Evolutionary conservation across 2,888 invertebrate genomes (phyloP).

Genomic region (Andrena flavipes): DNA sequence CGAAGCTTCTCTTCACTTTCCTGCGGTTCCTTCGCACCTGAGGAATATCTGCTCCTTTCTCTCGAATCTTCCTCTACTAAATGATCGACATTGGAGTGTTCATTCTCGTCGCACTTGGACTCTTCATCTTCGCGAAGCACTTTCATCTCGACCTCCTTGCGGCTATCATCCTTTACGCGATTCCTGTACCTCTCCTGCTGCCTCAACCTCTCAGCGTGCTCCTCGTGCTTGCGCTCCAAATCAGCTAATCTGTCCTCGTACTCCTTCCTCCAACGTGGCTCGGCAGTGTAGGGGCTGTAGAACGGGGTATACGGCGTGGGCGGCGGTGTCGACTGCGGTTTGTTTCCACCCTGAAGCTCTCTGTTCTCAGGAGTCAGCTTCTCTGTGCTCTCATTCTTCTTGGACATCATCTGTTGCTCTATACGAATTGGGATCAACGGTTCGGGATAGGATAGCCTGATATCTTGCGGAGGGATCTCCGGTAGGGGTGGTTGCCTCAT

Average conservation of each 20-base stretch:
- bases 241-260: slow-evolving; percentile 69
- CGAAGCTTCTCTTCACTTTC: slow-evolving; percentile 12
- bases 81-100: slow-evolving; percentile 39
- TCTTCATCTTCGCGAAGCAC: not conserved
- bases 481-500: slow-evolving; percentile 75
- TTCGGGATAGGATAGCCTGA: slow-evolving; percentile 37
- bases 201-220: slow-evolving; percentile 66
- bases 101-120: slow-evolving; percentile 20
- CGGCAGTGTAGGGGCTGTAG: not conserved
- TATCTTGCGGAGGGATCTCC: slow-evolving; percentile 32
- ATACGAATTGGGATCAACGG: slow-evolving; percentile 30
- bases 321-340: slow-evolving; percentile 53
- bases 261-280: slow-evolving; percentile 72
- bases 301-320: not conserved
- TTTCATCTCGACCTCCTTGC: slow-evolving; percentile 48
- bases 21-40: slow-evolving; percentile 8
- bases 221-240: slow-evolving; percentile 71
- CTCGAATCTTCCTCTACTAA: slow-evolving; percentile 54
- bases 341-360: slow-evolving; percentile 69
- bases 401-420: slow-evolving; percentile 60
- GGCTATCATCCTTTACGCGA: slow-evolving; percentile 45
- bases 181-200: slow-evolving; percentile 66
- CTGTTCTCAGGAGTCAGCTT: slow-evolving; percentile 72
- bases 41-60: slow-evolving; percentile 46
- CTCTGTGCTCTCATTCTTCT: slow-evolving; percentile 70